These are phyloP conservation scores for Lypha dubia DNA, from an alignment of 2,888 invertebrate genomes.

Conservation along the genomic window DNA sequence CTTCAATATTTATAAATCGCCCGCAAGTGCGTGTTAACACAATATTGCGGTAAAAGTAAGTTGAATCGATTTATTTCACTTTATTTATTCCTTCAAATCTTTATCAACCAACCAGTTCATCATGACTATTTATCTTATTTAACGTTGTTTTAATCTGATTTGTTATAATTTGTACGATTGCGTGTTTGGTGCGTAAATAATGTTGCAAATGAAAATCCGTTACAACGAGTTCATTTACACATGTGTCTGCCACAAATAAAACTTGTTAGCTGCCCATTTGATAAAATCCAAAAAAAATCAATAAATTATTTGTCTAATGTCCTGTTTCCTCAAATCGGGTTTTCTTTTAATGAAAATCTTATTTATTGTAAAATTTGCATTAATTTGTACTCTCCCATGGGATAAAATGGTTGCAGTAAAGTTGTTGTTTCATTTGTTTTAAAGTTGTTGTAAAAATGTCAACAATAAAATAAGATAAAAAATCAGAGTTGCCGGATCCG, in stretches of 20 bases:
- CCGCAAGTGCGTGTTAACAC: background rate
- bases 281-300: slow-evolving; percentile 13
- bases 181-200: slow-evolving; percentile 36
- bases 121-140: background rate
- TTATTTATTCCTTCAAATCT: background rate
- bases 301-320: slow-evolving; percentile 38
- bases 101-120: slow-evolving; percentile 38
- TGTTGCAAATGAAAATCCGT: slow-evolving; percentile 52
- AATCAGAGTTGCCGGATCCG: too few relatives aligned
- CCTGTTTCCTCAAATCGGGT: slow-evolving; percentile 16
- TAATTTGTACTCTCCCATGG: slow-evolving; percentile 6
- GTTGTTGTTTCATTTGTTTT: slow-evolving; percentile 3
- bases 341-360: slow-evolving; percentile 4
- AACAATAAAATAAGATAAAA: background rate
- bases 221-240: slow-evolving; percentile 49
- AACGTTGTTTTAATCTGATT: slow-evolving; percentile 37
- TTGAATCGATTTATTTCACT: background rate
- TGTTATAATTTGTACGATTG: slow-evolving; percentile 42
- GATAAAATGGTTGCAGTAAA: background rate
- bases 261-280: slow-evolving; percentile 28
- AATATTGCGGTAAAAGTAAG: slow-evolving; percentile 2
- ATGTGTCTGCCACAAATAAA: slow-evolving; percentile 22
- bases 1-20: background rate
- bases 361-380: slow-evolving; percentile 6
- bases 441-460: background rate